phyloP scores from a whole-genome alignment of 2,113 vertebrate genomes.

The Platysternon megacephalum region DNA sequence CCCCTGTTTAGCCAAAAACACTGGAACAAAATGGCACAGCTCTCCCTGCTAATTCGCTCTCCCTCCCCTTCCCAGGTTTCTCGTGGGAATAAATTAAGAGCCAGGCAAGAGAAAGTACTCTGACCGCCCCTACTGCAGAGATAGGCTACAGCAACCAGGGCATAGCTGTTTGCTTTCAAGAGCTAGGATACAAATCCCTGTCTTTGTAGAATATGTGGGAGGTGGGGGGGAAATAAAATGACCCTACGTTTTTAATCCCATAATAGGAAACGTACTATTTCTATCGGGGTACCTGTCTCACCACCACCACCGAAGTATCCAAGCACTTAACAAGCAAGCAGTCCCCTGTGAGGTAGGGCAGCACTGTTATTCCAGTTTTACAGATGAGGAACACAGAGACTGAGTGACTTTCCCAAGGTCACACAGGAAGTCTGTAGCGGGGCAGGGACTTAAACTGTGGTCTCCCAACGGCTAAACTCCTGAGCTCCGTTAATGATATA shows the following conservation, averaged over 20 bases:
- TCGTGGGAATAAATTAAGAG: not conserved
- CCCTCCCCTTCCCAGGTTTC: not conserved
- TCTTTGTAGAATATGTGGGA: not conserved
- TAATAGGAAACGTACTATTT: not conserved
- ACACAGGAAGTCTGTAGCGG: not conserved
- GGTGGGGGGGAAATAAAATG: not conserved
- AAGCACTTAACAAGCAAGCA: not conserved
- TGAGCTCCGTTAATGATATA: not conserved
- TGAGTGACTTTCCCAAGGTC: not conserved
- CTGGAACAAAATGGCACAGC: not conserved
- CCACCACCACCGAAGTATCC: not conserved
- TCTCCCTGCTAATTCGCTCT: not conserved
- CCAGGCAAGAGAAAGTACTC: rapidly evolving
- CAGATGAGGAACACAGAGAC: not conserved
- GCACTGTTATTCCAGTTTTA: not conserved
- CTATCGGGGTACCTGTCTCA: not conserved
- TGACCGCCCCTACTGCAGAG: rapidly evolving
- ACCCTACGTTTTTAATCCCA: not conserved
- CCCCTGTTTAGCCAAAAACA: not conserved
- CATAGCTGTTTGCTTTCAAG: not conserved
- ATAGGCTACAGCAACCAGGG: not conserved
- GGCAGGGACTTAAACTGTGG: not conserved
- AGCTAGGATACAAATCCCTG: rapidly evolving
- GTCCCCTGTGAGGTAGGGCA: not conserved
- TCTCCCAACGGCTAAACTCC: not conserved